A percentile compares a stretch with the other conserved stretches of the same genome.
These are phyloP conservation scores for Physella acuta DNA, from an alignment of 1,140 invertebrate species.

Conservation along the genomic window DNA sequence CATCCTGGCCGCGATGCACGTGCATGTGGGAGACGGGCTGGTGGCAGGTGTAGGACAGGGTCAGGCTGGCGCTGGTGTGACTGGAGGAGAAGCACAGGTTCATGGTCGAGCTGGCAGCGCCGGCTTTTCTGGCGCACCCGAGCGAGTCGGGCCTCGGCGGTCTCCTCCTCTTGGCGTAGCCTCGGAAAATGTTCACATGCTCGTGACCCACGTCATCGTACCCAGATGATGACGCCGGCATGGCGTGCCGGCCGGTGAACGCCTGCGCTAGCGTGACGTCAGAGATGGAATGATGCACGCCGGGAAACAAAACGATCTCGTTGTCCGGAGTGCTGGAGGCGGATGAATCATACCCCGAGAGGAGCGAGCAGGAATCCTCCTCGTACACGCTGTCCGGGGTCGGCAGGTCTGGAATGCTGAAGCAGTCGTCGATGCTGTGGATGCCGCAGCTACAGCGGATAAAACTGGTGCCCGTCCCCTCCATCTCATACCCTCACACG, in stretches of 20 bases:
- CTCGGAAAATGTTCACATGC: neutral
- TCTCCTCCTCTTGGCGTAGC: too few relatives aligned
- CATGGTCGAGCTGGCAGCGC: neutral
- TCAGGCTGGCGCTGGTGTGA: neutral
- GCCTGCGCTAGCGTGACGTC: neutral
- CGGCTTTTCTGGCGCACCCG: neutral
- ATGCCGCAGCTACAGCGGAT: too few relatives aligned
- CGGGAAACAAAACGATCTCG: neutral
- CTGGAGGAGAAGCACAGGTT: neutral
- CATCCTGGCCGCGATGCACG: neutral
- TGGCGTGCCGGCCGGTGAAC: neutral
- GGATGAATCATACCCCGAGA: neutral
- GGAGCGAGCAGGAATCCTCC: neutral
- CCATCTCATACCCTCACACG: too few relatives aligned
- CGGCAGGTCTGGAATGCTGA: neutral
- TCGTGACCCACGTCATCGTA: neutral
- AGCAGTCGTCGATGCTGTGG: too few relatives aligned
- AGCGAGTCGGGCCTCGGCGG: too few relatives aligned
- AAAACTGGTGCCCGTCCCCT: too few relatives aligned
- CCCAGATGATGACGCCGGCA: neutral
- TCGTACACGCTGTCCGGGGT: slow-evolving; percentile 4
- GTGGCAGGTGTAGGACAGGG: neutral
- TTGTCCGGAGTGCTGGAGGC: neutral
- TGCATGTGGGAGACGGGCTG: neutral
- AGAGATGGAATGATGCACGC: neutral